Evolutionary conservation across 2,113 vertebrate genomes (phyloP).

Genomic region (Melanerpes aurifrons): DNA sequence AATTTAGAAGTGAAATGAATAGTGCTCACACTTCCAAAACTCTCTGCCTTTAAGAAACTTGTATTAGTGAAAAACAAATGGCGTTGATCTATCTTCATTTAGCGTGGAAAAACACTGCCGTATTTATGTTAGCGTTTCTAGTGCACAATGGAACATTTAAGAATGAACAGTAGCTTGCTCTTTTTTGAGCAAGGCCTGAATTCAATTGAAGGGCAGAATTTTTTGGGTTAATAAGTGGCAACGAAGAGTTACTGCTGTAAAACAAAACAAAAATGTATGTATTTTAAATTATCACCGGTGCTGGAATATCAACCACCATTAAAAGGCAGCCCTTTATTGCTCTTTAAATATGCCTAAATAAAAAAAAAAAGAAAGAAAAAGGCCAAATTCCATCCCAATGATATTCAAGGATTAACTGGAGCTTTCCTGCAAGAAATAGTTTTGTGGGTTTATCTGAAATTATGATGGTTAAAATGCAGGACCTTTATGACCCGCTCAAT

Average conservation of each 20-base stretch:
- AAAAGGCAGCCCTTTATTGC: constrained; percentile 66
- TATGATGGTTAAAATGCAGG: constrained; percentile 80
- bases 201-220: constrained; percentile 32
- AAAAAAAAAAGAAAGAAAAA: background rate
- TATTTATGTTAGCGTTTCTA: constrained; percentile 48
- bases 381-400: constrained; percentile 52
- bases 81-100: constrained; percentile 31
- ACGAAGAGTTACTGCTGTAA: constrained; percentile 56
- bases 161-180: constrained; percentile 61
- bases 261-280: constrained; percentile 64
- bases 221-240: constrained; percentile 60
- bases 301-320: constrained; percentile 61
- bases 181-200: constrained; percentile 34
- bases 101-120: constrained; percentile 19
- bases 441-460: constrained; percentile 80
- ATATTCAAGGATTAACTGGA: constrained; percentile 65
- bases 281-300: constrained; percentile 61
- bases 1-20: background rate
- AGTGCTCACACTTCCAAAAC: background rate
- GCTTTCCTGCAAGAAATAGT: constrained; percentile 61
- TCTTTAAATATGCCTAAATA: constrained; percentile 61
- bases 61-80: constrained; percentile 46
- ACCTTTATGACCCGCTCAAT: constrained; percentile 90
- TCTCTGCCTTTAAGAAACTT: background rate
- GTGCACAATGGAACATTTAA: constrained; percentile 55